Conservation (phyloP, 2,888 invertebrate species). For the Polymixis flavicincta region DNA sequence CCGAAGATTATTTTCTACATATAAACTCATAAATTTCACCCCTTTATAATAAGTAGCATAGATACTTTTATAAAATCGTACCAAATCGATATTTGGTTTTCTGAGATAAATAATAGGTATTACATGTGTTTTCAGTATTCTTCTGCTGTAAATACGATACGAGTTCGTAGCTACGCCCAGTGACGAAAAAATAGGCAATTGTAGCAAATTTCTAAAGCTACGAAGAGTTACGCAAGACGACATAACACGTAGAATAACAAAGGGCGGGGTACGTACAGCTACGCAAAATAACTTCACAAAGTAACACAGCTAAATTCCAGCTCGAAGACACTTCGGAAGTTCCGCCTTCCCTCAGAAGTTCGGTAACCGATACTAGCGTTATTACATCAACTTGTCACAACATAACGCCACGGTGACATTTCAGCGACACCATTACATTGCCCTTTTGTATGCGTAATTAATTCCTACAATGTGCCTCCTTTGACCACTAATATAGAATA, state of each 20-base stretch:
- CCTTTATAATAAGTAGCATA: too few relatives aligned
- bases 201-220: not conserved
- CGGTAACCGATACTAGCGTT: constrained; percentile 39
- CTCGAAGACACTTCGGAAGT: constrained; percentile 27
- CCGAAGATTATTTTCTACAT: too few relatives aligned
- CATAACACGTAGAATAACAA: too few relatives aligned
- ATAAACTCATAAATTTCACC: too few relatives aligned
- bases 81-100: not conserved
- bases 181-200: too few relatives aligned
- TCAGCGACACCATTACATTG: constrained; percentile 70
- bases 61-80: too few relatives aligned
- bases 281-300: constrained; percentile 16
- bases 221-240: not conserved
- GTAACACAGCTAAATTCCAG: not conserved
- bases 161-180: not conserved
- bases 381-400: constrained; percentile 62
- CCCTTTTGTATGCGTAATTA: constrained; percentile 82
- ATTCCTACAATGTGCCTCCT: constrained; percentile 75
- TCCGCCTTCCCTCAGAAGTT: constrained; percentile 15
- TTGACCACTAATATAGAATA: constrained; percentile 68
- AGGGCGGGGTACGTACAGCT: too few relatives aligned
- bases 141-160: not conserved
- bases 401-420: constrained; percentile 69
- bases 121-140: not conserved
- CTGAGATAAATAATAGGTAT: too few relatives aligned